Base-by-base conservation (phyloP, 2,113 vertebrate genomes). In the Oreochromis spilurus region DNA sequence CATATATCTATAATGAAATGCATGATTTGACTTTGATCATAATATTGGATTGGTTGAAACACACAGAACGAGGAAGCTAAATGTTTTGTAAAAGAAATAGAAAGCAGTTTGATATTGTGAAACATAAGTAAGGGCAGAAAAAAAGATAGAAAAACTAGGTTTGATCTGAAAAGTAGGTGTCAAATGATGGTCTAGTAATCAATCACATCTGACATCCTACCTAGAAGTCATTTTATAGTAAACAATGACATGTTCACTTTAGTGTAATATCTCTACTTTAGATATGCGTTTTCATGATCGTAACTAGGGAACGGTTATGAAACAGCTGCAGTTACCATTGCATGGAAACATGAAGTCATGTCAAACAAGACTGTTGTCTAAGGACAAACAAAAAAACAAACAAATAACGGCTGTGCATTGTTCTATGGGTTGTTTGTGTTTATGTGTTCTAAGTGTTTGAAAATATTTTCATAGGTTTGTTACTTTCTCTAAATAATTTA, bases 41-140 rank as follows among this genome's bases (percentile, higher is more conserved):
- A 6, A 13, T 38, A 17, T 26, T 12, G 3, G 0, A 34, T 1
- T 4, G 36, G 21, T 0, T 38, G 65, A 70, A 70, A 16, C 12
- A 67, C 36, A 43, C 12, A 24, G 38, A 70, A 43, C 0, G 1
- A 70, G 0, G 21, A 70, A 4, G 0, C n/a, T 26, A 43, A 70
- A 43, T 1, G 4, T 70, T 70, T 43, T 0, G 7, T 70, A 43
- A 0, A 43, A 43, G 65, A 43, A 70, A 24, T 21, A 70, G 65
- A 8, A 70, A 70, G 0, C 19, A 40, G 0, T 21, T 40, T 67
- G 19, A 67, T 40, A 19, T 67, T 5, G 6, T 36, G 60, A 65
- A 34, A 65, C 0, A 36, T 11, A 67, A 12, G 11, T 11, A 67
- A 12, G 11, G 34, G 19, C 6, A 67, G n/a, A n/a, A 38, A 67